Base-by-base conservation (phyloP, 2,113 vertebrate species). In the Aplodontia rufa region DNA sequence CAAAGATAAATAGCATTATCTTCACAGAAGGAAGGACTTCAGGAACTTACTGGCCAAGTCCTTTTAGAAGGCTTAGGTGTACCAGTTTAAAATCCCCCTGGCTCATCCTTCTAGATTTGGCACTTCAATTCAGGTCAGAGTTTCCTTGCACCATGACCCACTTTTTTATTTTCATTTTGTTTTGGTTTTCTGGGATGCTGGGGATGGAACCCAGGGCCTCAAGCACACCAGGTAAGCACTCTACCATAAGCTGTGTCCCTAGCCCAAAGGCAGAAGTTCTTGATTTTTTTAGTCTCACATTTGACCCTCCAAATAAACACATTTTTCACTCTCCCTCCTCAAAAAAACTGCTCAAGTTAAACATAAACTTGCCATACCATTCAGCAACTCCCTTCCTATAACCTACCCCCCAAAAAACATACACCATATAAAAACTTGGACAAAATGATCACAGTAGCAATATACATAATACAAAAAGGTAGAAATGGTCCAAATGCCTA, bases 281-380 rank as follows among this genome's bases (percentile, higher is more conserved):
- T n/a, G n/a, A n/a, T n/a, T n/a, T n/a, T n/a, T n/a, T n/a, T n/a
- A n/a, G 55, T 74, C 62, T 68, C 17, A 82, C 24, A 32, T 83
- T 69, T 42, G 19, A 49, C 14, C 32, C 13, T 82, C 69, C 76
- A 75, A 58, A 66, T 6, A 92, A 96, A 90, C 30, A 69, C 37
- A 92, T 22, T 80, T 76, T 64, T 68, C n/a, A 92, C 19, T 42
- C 71, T 71, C 40, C 32, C n/a, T 75, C 69, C 76, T 83, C 69
- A 80, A 92, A 86, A 86, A 87, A 69, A 32, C 51, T 94, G n/a
- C 51, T 95, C 13, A 80, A 53, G 20, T 49, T 76, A 81, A 96
- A 92, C 26, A 83, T 35, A 95, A 90, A 71, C 37, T 74, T 85
- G 68, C 49, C 40, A 78, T 9, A 81, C 40, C 45, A 62, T 40